These are phyloP conservation scores for Dichetophora obliterata DNA, from an alignment of 2,888 invertebrate genomes.

Conservation along the genomic window DNA sequence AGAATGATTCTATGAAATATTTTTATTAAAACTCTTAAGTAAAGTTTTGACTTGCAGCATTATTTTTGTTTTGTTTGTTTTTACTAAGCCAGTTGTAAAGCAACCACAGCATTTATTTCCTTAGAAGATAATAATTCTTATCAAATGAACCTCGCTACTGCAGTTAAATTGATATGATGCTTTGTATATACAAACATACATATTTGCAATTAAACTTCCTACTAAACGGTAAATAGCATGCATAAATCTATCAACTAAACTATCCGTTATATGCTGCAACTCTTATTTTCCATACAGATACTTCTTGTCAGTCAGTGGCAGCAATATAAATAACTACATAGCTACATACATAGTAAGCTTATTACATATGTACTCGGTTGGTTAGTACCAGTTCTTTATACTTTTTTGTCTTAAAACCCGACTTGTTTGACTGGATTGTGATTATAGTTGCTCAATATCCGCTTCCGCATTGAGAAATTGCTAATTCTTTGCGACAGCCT, in stretches of 20 bases:
- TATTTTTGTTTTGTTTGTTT: background rate
- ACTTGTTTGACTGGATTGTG: slow-evolving; percentile 65
- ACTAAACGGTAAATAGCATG: too few species aligned
- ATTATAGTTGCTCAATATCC: slow-evolving; percentile 65
- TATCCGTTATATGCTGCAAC: background rate
- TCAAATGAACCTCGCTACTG: slow-evolving; percentile 1
- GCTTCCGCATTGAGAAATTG: slow-evolving; percentile 64
- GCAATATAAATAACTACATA: background rate
- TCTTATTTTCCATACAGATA: slow-evolving; percentile 4
- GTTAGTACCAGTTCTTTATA: background rate
- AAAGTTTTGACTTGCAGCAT: background rate
- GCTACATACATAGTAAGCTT: background rate
- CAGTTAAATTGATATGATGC: background rate
- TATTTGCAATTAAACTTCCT: background rate
- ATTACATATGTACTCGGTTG: background rate
- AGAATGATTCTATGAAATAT: background rate
- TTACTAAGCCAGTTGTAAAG: background rate
- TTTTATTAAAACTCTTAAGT: background rate
- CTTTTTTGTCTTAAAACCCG: slow-evolving; percentile 46
- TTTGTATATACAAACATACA: background rate
- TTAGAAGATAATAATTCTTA: slow-evolving; percentile 29
- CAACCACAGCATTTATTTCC: slow-evolving; percentile 3
- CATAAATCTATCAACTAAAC: too few species aligned
- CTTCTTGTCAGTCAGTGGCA: background rate
- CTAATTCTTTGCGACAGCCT: slow-evolving; percentile 13